Evolutionary conservation across 2,797 vertebrate genomes (phyloP).

Genomic region (Pterois miles): DNA sequence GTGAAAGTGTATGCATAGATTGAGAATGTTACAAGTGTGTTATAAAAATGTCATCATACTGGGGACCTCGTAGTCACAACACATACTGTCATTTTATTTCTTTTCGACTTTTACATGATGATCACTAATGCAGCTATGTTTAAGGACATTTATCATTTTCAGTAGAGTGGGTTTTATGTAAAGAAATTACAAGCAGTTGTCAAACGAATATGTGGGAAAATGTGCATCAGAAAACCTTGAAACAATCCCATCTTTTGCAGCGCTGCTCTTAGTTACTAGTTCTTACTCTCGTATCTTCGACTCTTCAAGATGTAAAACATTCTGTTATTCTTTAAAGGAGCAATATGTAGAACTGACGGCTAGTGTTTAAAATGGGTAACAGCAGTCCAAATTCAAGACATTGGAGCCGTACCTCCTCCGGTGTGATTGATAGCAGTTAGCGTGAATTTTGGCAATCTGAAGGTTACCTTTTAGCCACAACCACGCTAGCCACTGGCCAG

Average conservation of each 20-base stretch:
- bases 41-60: not conserved
- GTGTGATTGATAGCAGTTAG: too few species aligned
- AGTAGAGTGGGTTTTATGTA: not conserved
- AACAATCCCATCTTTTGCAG: not conserved
- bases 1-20: not conserved
- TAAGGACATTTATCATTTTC: slow-evolving; percentile 6
- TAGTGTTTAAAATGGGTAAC: too few species aligned
- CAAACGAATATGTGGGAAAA: slow-evolving; percentile 8
- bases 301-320: not conserved
- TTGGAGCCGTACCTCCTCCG: too few species aligned
- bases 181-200: slow-evolving; percentile 1
- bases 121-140: not conserved
- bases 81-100: too few species aligned
- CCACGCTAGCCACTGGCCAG: too few species aligned
- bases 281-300: not conserved
- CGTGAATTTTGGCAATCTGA: accelerated
- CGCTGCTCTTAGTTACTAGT: too few species aligned
- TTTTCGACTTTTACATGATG: not conserved
- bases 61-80: not conserved
- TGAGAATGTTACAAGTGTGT: not conserved
- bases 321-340: not conserved
- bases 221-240: not conserved
- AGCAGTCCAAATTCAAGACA: too few species aligned
- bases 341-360: too few species aligned
- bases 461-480: too few species aligned